These are phyloP conservation scores for Mesitornis unicolor DNA, from an alignment of 2,113 vertebrate species.

Conservation along the genomic window DNA sequence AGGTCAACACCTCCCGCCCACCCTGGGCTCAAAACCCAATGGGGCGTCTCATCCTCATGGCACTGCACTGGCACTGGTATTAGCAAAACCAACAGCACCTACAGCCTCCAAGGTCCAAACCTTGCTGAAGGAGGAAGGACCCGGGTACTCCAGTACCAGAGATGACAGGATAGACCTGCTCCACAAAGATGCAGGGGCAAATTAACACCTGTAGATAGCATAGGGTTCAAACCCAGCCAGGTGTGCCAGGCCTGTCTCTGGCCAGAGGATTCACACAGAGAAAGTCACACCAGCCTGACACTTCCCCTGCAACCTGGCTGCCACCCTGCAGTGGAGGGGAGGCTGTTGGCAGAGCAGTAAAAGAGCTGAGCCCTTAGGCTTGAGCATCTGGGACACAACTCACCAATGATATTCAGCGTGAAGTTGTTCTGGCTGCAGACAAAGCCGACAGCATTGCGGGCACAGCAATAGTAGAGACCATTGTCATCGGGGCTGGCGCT, in stretches of 20 bases:
- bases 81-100: neutral
- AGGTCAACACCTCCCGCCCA: neutral
- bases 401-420: slow-evolving; percentile 89
- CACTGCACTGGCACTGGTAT: rapidly evolving
- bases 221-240: neutral
- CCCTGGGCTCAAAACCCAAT: neutral
- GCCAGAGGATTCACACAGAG: neutral
- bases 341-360: neutral
- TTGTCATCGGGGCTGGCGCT: slow-evolving; percentile 83
- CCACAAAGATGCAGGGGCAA: neutral
- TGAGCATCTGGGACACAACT: neutral
- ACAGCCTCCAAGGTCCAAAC: neutral
- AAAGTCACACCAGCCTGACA: neutral
- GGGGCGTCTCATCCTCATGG: rapidly evolving
- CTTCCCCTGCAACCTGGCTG: neutral
- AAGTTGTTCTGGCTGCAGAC: slow-evolving; percentile 91
- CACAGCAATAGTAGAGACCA: slow-evolving; percentile 91
- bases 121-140: neutral
- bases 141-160: neutral
- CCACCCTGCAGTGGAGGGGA: neutral
- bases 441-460: slow-evolving; percentile 83
- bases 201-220: neutral
- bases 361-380: neutral
- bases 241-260: too few relatives aligned
- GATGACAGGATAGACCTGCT: neutral